phyloP scores from a whole-genome alignment of 2,113 vertebrate genomes.

The Chrysemys picta region DNA sequence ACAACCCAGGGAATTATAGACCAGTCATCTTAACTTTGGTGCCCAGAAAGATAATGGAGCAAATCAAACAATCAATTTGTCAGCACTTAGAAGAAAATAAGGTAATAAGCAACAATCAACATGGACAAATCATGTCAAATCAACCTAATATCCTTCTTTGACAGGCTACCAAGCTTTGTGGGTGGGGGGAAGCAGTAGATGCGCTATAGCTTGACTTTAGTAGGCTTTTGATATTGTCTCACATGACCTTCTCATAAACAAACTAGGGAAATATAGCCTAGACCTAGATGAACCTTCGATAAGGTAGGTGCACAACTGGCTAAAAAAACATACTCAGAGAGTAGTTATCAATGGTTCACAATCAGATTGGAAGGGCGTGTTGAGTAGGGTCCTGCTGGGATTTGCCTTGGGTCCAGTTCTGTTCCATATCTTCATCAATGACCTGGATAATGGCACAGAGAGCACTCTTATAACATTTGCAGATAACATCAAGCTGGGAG shows the following conservation, averaged over 20 bases:
- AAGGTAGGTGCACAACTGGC: not conserved
- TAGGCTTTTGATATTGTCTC: not conserved
- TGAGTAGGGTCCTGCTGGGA: not conserved
- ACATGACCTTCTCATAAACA: not conserved
- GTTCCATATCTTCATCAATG: not conserved
- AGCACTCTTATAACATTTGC: not conserved
- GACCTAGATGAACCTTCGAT: not conserved
- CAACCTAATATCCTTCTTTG: not conserved
- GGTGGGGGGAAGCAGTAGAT: not conserved
- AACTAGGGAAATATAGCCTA: not conserved
- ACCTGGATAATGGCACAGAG: not conserved
- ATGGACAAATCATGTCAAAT: not conserved
- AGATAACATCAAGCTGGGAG: not conserved
- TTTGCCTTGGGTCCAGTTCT: not conserved
- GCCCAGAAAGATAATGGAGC: not conserved
- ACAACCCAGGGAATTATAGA: not conserved
- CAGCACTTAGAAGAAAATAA: not conserved
- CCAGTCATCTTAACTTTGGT: not conserved
- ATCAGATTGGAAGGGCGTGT: not conserved
- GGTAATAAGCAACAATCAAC: not conserved
- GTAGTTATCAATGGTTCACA: not conserved
- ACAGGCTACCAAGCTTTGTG: not conserved
- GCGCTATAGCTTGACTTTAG: not conserved
- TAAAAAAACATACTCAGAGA: not conserved
- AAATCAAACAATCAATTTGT: not conserved